phyloP scores from a whole-genome alignment of 2,797 vertebrate genomes.

The Vipera ursinii region DNA sequence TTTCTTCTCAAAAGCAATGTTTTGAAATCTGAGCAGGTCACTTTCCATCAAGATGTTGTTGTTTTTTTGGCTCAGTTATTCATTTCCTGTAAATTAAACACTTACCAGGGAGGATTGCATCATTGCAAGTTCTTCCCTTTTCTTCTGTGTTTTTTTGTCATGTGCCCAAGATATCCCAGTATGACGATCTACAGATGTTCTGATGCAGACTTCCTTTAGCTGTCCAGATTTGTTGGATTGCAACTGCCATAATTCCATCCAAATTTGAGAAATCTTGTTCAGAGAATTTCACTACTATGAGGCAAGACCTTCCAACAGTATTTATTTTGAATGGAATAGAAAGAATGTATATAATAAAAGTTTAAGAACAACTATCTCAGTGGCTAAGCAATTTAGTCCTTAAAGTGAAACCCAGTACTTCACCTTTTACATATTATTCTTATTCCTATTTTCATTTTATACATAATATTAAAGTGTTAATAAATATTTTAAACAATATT shows the following conservation, averaged over 20 bases:
- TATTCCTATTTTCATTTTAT: not conserved
- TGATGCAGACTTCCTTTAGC: not conserved
- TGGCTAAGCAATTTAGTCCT: not conserved
- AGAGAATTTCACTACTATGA: not conserved
- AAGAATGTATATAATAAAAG: not conserved
- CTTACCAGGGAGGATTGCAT: not conserved
- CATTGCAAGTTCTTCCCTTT: not conserved
- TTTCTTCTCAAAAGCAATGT: not conserved
- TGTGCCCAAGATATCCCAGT: not conserved
- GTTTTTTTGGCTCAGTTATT: not conserved
- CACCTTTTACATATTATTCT: not conserved
- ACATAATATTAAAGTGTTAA: not conserved
- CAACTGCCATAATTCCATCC: not conserved
- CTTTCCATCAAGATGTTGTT: not conserved
- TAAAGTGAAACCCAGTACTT: not conserved
- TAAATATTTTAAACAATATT: not conserved
- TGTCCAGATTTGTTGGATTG: not conserved
- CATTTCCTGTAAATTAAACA: not conserved
- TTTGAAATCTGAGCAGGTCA: not conserved
- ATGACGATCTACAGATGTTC: not conserved
- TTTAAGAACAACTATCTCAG: constrained; percentile 19
- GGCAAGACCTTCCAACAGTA: not conserved
- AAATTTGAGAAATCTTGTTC: not conserved
- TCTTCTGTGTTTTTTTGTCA: not conserved
- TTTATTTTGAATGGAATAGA: not conserved